Conservation (phyloP, 2,888 invertebrate species). For the Luperina testacea region DNA sequence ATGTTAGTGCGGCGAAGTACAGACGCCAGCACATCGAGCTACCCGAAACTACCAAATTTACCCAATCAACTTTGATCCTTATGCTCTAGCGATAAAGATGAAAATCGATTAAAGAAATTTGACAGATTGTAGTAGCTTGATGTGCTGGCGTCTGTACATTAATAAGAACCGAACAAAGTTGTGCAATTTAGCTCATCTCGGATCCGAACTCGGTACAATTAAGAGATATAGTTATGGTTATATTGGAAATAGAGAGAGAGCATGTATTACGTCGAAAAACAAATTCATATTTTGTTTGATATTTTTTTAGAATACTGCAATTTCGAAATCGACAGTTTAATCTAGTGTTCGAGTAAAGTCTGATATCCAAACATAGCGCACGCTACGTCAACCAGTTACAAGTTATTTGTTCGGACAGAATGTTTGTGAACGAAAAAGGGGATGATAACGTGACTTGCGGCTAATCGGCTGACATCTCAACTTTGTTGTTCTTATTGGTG, state of each 20-base stretch:
- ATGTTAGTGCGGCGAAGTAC: conserved; percentile 52
- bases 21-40: too few relatives aligned
- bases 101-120: too few relatives aligned
- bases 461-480: conserved; percentile 87
- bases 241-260: conserved; percentile 36
- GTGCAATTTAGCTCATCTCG: conserved; percentile 40
- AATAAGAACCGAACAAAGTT: conserved; percentile 64
- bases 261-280: conserved; percentile 20
- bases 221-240: conserved; percentile 2
- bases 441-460: conserved; percentile 81
- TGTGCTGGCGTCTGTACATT: conserved; percentile 39
- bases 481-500: conserved; percentile 88
- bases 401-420: conserved; percentile 57
- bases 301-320: conserved; percentile 24
- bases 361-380: conserved; percentile 31
- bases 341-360: conserved; percentile 13
- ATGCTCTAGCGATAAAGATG: too few relatives aligned
- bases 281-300: conserved; percentile 21
- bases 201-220: conserved; percentile 15
- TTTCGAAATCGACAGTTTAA: conserved; percentile 26
- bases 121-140: too few relatives aligned
- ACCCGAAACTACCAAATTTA: too few relatives aligned
- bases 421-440: conserved; percentile 73
- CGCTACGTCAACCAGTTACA: conserved; percentile 30
- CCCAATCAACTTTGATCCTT: too few relatives aligned